Evolutionary conservation across 2,888 invertebrate species (phyloP), one percentile per base, ranked within the genome.

Genomic region (Drosophila neonasuta): DNA sequence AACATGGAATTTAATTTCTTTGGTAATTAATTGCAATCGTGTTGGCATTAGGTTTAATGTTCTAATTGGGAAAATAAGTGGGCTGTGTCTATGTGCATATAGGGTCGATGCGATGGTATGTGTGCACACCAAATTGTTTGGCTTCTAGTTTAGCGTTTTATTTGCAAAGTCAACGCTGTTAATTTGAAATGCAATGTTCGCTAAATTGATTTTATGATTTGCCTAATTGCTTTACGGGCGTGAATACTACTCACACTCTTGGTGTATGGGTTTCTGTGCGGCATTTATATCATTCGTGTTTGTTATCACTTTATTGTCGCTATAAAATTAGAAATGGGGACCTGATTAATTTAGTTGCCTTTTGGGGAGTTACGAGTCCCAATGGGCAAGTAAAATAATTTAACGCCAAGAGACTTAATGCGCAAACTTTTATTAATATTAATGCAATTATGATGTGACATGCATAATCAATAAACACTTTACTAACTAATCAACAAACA

Each of bases 21-120:
- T 68, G 77, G 83, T 87, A 83, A 83, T 83, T 87, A 83, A 83
- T 83, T 87, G 86, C 83, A 83, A 83, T 87, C 83, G 83, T 87
- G 87, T 87, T 87, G 87, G 87, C 70, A 87, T 83, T 85, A 82
- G 69, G 75, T 80, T 82, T 87, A 87, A 83, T 85, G 73, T 69
- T 77, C 75, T 79, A 85, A 83, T 87, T 85, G 83, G 63, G 63
- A 67, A 71, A 71, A 71, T 78, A 62, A 42, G 54, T 46, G 32
- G 44, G 51, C 45, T 58, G 51, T 3, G 13, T 32, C 45, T 24
- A 30, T 44, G 7, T 55, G n/a, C 41, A 11, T 56, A 6, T 9
- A 10, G 24, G 13, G 15, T 10, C 32, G 32, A 32, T 56, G 52
- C 52, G 50, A 32, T 52, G 34, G 55, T 34, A 55, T 49, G 24